These are phyloP conservation scores for Rapana venosa DNA, from an alignment of 2,888 invertebrate species.

Conservation along the genomic window DNA sequence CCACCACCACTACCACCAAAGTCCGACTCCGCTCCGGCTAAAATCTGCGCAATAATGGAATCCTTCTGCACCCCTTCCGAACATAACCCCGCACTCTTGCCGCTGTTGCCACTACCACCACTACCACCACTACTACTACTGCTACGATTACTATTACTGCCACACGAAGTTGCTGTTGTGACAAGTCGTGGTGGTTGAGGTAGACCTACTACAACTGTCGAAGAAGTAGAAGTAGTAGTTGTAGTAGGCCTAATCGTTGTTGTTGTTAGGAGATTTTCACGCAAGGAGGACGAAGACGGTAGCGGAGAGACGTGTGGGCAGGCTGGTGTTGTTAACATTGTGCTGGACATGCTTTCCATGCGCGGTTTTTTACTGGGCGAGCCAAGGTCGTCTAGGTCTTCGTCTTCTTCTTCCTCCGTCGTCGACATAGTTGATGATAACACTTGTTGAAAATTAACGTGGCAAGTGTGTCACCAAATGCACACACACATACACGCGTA, in stretches of 20 bases:
- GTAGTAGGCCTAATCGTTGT: no score
- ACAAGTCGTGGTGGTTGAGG: no score
- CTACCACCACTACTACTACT: no score
- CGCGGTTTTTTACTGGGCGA: conserved; percentile 16
- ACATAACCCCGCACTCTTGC: background rate
- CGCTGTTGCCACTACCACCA: no score
- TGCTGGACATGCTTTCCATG: conserved; percentile 16
- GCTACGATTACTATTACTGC: no score
- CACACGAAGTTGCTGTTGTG: no score
- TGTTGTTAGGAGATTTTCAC: no score
- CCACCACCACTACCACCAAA: background rate
- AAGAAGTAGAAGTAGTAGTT: no score
- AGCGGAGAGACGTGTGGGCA: background rate
- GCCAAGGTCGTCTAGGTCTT: background rate
- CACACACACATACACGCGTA: no score
- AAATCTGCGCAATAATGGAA: conserved; percentile 27
- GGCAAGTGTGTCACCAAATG: background rate
- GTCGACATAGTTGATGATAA: background rate
- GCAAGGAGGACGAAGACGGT: background rate
- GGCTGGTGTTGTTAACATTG: background rate
- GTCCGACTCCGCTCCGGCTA: conserved; percentile 13
- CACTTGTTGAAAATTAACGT: background rate
- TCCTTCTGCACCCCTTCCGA: conserved; percentile 12
- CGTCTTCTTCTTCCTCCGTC: background rate
- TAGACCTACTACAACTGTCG: no score